Percentiles rank a stretch among this genome's conserved stretches.
Conservation (phyloP, 2,797 vertebrate species). For the Hippopotamyrus pictus region DNA sequence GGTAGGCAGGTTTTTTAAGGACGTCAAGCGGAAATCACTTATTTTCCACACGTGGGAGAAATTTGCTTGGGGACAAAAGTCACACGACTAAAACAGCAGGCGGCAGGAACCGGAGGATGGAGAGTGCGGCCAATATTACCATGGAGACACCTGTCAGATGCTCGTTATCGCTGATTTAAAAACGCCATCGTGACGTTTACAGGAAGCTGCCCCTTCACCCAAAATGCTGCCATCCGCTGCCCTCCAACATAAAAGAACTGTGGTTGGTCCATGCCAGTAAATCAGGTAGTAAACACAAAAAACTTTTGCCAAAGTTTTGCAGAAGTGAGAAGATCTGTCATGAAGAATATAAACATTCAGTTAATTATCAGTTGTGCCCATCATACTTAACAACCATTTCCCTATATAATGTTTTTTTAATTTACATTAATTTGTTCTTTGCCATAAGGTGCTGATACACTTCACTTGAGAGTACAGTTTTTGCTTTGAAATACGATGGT, state of each 20-base stretch:
- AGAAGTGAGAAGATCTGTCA: neutral
- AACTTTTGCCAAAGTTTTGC: neutral
- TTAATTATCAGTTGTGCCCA: neutral
- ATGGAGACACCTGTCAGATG: constrained; percentile 35
- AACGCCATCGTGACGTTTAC: constrained; percentile 7
- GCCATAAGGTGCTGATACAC: neutral
- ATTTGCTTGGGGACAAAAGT: constrained; percentile 32
- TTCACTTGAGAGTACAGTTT: neutral
- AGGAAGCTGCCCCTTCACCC: constrained; percentile 33
- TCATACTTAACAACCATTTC: neutral
- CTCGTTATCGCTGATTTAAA: constrained; percentile 33
- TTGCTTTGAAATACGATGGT: neutral
- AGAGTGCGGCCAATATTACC: constrained; percentile 44
- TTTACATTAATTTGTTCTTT: neutral
- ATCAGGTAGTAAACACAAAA: neutral
- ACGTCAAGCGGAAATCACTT: constrained; percentile 25
- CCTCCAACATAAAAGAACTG: neutral
- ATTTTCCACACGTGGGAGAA: constrained; percentile 25
- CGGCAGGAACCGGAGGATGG: constrained; percentile 29
- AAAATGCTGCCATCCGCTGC: constrained; percentile 37
- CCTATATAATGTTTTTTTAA: neutral
- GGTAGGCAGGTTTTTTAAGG: constrained; percentile 41
- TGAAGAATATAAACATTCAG: neutral
- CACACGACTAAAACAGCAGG: constrained; percentile 30
- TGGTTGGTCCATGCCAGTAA: neutral